Percentiles rank a stretch among this genome's conserved stretches.
phyloP scores from a whole-genome alignment of 2,797 vertebrate genomes.

The Microhierax caerulescens region DNA sequence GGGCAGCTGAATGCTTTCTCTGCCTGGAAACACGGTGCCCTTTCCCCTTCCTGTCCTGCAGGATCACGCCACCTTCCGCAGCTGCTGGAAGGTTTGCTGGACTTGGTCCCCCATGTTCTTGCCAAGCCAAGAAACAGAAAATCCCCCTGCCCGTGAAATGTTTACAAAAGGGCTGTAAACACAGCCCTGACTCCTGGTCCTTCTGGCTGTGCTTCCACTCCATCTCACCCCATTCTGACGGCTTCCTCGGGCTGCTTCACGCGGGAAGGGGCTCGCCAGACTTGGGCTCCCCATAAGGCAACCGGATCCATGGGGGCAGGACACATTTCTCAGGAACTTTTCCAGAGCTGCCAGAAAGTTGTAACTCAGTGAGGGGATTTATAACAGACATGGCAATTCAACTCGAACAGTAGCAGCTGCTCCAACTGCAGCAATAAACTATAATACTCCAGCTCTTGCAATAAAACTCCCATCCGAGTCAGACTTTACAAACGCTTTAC shows the following conservation, averaged over 20 bases:
- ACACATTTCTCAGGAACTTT: not conserved
- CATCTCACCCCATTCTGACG: rapidly evolving
- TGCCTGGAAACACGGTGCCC: not conserved
- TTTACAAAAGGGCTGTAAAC: not conserved
- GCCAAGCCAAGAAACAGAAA: not conserved
- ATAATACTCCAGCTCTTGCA: not conserved
- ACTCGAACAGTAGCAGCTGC: not conserved
- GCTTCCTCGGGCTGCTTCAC: rapidly evolving
- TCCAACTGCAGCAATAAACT: not conserved
- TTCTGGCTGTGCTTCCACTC: not conserved
- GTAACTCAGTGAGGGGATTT: not conserved
- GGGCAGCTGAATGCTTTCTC: not conserved
- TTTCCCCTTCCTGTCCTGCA: not conserved
- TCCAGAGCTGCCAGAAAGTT: not conserved
- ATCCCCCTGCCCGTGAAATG: not conserved
- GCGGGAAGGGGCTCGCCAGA: rapidly evolving
- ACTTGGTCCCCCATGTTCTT: rapidly evolving
- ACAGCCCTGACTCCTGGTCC: not conserved
- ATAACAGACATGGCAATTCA: not conserved
- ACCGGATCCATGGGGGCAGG: rapidly evolving
- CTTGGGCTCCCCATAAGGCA: not conserved
- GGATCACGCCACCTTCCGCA: not conserved
- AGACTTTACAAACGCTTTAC: not conserved
- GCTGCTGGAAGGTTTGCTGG: not conserved
- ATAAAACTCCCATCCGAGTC: not conserved